Evolutionary conservation across 2,113 vertebrate genomes (phyloP).

Genomic region (Lepus europaeus): DNA sequence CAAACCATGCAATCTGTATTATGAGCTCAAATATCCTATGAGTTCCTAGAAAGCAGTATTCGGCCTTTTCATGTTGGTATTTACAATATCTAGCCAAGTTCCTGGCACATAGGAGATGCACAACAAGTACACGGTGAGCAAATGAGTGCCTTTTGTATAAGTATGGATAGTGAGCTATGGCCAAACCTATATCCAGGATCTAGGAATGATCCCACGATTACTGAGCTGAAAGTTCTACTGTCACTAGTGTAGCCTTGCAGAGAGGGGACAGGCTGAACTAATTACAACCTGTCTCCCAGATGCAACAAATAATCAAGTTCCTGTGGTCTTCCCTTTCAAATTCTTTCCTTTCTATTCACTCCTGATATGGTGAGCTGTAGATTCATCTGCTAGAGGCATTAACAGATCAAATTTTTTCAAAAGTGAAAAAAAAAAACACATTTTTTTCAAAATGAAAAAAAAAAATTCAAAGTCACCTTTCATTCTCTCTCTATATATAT

Average conservation of each 20-base stretch:
- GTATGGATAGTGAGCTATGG: neutral
- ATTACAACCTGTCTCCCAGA: neutral
- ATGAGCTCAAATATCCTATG: neutral
- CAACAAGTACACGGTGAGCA: neutral
- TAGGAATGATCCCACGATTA: neutral
- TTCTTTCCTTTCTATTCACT: neutral
- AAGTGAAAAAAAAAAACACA: conserved; percentile 19
- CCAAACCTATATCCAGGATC: neutral
- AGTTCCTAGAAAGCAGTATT: neutral
- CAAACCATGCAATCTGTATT: neutral
- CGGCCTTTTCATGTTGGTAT: neutral
- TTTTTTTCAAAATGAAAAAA: neutral
- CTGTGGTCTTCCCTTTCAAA: neutral
- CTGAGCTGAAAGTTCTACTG: neutral
- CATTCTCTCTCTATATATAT: neutral
- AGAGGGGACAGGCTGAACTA: neutral
- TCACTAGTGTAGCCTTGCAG: neutral
- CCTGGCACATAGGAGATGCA: neutral
- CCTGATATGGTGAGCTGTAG: neutral
- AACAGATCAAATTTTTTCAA: neutral
- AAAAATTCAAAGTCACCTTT: conserved; percentile 1
- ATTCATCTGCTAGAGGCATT: conserved; percentile 7
- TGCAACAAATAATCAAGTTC: neutral
- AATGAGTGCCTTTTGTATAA: neutral
- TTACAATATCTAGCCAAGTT: neutral